These are phyloP conservation scores for Cephalotes varians DNA, from an alignment of 2,888 invertebrate genomes.

Conservation along the genomic window DNA sequence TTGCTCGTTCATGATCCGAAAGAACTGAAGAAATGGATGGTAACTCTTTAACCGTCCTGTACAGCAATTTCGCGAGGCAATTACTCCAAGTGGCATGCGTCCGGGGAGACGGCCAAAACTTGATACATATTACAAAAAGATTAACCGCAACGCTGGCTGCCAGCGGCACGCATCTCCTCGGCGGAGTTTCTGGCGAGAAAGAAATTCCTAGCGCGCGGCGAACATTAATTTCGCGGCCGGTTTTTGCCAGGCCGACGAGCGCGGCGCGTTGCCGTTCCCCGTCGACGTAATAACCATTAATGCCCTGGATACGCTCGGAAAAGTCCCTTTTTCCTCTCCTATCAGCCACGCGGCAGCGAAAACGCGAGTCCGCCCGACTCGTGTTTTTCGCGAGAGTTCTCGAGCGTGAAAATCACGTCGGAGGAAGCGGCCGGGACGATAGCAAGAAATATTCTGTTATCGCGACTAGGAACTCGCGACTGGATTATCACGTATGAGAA, in stretches of 20 bases:
- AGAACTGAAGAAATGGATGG: neutral
- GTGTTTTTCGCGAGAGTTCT: neutral
- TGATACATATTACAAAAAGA: slow-evolving; percentile 31
- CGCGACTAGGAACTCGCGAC: slow-evolving; percentile 49
- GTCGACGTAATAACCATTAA: slow-evolving; percentile 46
- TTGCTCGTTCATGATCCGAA: neutral
- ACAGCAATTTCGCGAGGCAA: slow-evolving; percentile 27
- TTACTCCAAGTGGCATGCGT: slow-evolving; percentile 32
- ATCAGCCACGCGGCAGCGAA: neutral
- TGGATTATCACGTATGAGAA: slow-evolving; percentile 54
- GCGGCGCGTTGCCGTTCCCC: neutral
- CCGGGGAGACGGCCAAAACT: slow-evolving; percentile 38
- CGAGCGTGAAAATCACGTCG: slow-evolving; percentile 48
- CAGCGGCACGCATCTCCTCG: slow-evolving; percentile 18
- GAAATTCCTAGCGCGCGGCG: slow-evolving; percentile 44
- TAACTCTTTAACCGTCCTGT: neutral
- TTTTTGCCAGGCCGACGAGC: slow-evolving; percentile 25
- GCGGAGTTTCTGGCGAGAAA: slow-evolving; percentile 30
- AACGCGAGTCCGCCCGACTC: neutral
- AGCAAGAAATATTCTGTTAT: slow-evolving; percentile 42
- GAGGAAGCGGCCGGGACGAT: slow-evolving; percentile 16
- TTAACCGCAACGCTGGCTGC: neutral
- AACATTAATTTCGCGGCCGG: slow-evolving; percentile 51
- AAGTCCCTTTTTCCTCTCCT: slow-evolving; percentile 9
- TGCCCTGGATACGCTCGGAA: slow-evolving; percentile 2